A percentile compares a stretch with the other conserved stretches of the same genome.
phyloP scores from a whole-genome alignment of 1,140 invertebrate species.

The Branchinecta lynchi region DNA sequence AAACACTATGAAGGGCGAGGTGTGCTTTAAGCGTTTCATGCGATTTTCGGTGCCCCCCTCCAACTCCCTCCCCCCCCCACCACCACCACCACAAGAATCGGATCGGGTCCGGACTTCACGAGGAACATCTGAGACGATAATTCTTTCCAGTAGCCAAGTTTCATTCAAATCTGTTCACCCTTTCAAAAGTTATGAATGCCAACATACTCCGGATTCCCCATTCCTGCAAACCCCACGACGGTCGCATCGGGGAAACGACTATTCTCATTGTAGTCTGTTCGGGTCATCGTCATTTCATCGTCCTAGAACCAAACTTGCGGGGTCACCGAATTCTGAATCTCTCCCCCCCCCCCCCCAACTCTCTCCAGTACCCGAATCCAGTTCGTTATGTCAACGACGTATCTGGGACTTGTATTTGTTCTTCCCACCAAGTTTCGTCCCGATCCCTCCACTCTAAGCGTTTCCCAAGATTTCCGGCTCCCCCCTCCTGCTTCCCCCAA shows the following conservation, averaged over 20 bases:
- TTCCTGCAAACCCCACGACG: background rate
- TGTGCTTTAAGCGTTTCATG: background rate
- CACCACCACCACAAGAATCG: background rate
- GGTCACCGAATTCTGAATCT: background rate
- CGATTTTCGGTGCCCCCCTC: background rate
- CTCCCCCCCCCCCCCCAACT: background rate
- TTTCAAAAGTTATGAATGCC: background rate
- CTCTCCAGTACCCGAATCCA: no score
- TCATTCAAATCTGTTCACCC: background rate
- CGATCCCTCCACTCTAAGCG: no score
- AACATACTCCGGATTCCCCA: background rate
- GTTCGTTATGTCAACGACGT: no score
- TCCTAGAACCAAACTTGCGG: background rate
- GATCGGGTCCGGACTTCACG: background rate
- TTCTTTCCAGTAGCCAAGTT: background rate
- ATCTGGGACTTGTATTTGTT: no score
- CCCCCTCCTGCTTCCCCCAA: no score
- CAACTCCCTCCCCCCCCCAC: background rate
- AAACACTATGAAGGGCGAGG: no score
- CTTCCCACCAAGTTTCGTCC: no score
- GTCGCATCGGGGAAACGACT: background rate
- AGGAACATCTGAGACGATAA: background rate
- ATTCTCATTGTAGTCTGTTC: background rate
- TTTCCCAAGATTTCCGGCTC: no score
- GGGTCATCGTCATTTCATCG: background rate